Conservation (phyloP, 1,140 invertebrate species). For the Epicauta chinensis region DNA sequence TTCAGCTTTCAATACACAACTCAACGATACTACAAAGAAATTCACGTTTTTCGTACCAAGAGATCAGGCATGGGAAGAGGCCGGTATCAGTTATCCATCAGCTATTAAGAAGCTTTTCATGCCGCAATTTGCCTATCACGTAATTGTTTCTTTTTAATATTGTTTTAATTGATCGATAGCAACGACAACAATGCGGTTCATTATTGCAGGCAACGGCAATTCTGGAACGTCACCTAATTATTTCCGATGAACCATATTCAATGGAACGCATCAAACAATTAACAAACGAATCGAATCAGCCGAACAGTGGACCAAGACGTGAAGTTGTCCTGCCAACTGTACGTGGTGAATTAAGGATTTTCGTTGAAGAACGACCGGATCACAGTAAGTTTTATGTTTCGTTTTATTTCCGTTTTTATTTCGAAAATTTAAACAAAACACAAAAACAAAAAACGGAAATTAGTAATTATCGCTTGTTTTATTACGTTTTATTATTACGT, state of each 20-base stretch:
- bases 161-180: too few species aligned
- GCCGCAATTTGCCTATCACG: constrained; percentile 72
- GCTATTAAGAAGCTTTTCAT: constrained; percentile 78
- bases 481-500: not conserved
- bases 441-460: too few species aligned
- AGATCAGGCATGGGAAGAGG: constrained; percentile 76
- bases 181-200: too few species aligned
- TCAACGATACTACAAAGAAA: constrained; percentile 68
- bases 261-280: constrained; percentile 69
- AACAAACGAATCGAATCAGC: constrained; percentile 44
- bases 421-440: not conserved
- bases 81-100: constrained; percentile 63
- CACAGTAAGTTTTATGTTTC: constrained; percentile 60
- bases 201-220: constrained; percentile 70
- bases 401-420: not conserved
- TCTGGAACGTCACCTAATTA: constrained; percentile 72
- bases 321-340: constrained; percentile 59
- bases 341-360: constrained; percentile 62
- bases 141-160: constrained; percentile 51
- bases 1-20: constrained; percentile 67
- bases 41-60: constrained; percentile 90
- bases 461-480: not conserved
- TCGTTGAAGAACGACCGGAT: constrained; percentile 60
- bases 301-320: constrained; percentile 35
- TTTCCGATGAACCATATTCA: constrained; percentile 63